These are phyloP conservation scores for Proisotoma minuta DNA, from an alignment of 2,888 invertebrate species.

Conservation along the genomic window DNA sequence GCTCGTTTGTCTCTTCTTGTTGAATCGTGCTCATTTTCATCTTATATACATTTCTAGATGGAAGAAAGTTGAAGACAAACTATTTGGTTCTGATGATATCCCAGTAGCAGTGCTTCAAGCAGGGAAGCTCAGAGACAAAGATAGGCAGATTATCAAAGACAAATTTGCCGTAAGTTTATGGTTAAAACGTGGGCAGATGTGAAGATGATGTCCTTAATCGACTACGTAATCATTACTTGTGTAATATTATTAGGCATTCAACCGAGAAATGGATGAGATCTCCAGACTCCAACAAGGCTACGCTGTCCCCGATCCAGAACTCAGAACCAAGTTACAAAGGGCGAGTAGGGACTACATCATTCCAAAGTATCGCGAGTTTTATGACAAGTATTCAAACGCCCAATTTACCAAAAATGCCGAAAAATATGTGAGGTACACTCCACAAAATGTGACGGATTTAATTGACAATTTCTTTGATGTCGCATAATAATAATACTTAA, in stretches of 20 bases:
- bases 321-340: constrained; percentile 78
- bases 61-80: constrained; percentile 73
- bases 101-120: constrained; percentile 56
- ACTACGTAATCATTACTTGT: constrained; percentile 25
- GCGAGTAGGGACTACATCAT: constrained; percentile 85
- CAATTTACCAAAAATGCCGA: constrained; percentile 89
- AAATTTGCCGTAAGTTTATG: constrained; percentile 66
- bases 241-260: constrained; percentile 68
- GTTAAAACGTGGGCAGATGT: constrained; percentile 16
- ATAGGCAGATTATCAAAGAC: constrained; percentile 78
- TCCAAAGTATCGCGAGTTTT: constrained; percentile 77
- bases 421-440: constrained; percentile 87
- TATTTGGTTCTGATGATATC: constrained; percentile 66
- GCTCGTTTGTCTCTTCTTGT: background rate
- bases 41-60: constrained; percentile 59
- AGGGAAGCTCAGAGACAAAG: constrained; percentile 77
- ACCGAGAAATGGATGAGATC: constrained; percentile 90
- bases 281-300: constrained; percentile 79
- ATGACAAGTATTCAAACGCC: constrained; percentile 64
- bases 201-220: constrained; percentile 12
- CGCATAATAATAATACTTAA: constrained; percentile 23
- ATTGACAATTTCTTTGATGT: constrained; percentile 91
- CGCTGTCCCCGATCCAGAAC: constrained; percentile 86
- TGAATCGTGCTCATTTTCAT: background rate
- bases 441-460: constrained; percentile 74